phyloP scores from a whole-genome alignment of 2,797 vertebrate genomes.

The Varecia variegata region DNA sequence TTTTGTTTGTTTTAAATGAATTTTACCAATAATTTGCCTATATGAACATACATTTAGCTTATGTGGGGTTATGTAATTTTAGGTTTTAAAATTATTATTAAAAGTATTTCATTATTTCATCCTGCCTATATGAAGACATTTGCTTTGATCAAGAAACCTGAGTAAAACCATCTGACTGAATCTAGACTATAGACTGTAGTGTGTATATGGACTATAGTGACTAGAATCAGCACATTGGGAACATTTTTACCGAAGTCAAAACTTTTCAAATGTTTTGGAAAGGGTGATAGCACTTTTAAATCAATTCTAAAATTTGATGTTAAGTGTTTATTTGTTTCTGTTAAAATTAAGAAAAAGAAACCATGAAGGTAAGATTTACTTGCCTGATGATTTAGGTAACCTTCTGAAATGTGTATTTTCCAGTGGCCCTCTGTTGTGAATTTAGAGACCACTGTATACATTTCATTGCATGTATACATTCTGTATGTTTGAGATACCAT shows the following conservation, averaged over 20 bases:
- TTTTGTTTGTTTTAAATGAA: background rate
- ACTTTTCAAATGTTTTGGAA: background rate
- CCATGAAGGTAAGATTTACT: background rate
- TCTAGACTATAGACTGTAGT: background rate
- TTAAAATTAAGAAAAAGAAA: constrained; percentile 17
- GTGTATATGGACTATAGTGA: background rate
- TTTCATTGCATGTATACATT: background rate
- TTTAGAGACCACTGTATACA: background rate
- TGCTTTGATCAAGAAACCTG: background rate
- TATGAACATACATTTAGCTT: background rate
- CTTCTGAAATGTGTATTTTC: background rate
- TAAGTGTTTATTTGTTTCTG: background rate
- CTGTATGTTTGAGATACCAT: background rate
- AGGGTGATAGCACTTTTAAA: background rate
- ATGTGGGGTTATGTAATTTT: background rate
- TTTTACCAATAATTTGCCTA: background rate
- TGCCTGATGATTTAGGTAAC: background rate
- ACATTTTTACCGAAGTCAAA: background rate
- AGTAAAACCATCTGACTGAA: background rate
- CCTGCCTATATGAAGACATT: background rate
- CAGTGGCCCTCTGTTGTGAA: background rate
- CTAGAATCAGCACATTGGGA: background rate
- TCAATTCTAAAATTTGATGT: background rate
- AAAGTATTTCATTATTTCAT: background rate
- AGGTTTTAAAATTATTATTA: background rate